Base-by-base conservation (phyloP, 2,113 vertebrate genomes). In the Platichthys stellatus region DNA sequence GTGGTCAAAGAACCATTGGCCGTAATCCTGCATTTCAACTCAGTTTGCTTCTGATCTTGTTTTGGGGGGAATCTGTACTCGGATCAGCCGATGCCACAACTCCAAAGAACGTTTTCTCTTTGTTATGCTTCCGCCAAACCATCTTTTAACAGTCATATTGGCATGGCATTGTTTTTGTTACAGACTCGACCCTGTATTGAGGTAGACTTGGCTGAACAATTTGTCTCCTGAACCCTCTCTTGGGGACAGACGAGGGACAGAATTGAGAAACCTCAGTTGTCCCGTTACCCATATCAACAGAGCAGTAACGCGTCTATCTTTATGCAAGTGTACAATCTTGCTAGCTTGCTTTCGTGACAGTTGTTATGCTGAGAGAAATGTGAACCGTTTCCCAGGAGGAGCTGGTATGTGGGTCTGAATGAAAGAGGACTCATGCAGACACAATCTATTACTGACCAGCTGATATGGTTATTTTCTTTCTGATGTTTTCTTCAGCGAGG, bases 301-400 rank as follows among this genome's bases (percentile, higher is more conserved):
- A 82, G 49, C 72, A 20, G 35, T 20, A 66, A 76, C 76, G 11
- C 15, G 40, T 74, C 73, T 77, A 68, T 89, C 68, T 82, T 54
- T 69, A 66, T 58, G 69, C 62, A 51, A 60, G 85, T 62, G 56
- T 69, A 72, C 60, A 80, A 76, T 84, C 78, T 54, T 11, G 69
- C 86, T 68, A 53, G 86, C 69, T 57, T 63, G 43, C 73, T 76
- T 72, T 84, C 4, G 14, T 85, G 80, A 75, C 79, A 57, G 82
- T 87, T 85, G 88, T 84, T 82, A 82, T 82, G 83, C 73, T 69
- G 88, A 82, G 74, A 80, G 92, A 91, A 92, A 93, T 54, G 23
- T 80, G 88, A 92, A 83, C 88, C 74, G 2, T 59, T 72, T 68
- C 62, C 76, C 12, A 15, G 59, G 74, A 79, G 76, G 78, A 84